Evolutionary conservation across 1,140 invertebrate genomes (phyloP), one percentile per base, ranked within the genome.

Genomic region (Drosophila mojavensis): DNA sequence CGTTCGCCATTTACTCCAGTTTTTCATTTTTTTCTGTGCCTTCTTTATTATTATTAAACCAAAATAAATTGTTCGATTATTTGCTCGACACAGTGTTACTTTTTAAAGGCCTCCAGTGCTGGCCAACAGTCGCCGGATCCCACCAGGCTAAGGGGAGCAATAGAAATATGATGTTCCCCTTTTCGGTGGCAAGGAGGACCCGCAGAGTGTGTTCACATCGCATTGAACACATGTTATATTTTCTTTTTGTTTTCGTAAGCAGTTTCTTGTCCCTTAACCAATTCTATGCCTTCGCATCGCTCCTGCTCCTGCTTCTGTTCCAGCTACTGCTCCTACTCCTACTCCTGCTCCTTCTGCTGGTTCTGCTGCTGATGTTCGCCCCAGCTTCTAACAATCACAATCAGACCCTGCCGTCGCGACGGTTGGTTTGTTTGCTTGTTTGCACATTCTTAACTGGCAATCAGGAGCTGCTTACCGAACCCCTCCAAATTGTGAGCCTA

Each of bases 371-470:
- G 53, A 36, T 54, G 15, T 28, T 54, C 26, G 53, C n/a, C 20
- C 56, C 48, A 6, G 13, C 26, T 61, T 43, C 43, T 51, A 39
- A 65, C 67, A 76, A 70, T 72, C 67, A 65, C 67, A 78, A 78
- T 71, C 76, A 78, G 73, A 33, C 66, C 50, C 33, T 50, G 61
- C 67, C 51, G 55, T 47, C 69, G 50, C 61, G 76, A 58, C 68
- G 74, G 47, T 64, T 78, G 74, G 47, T 64, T 78, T 75, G 65
- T 78, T 73, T 79, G 70, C 66, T 80, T 80, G 75, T 78, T 80
- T 78, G 75, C 75, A 80, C 75, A 80, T 80, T 80, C 75, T 80
- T 78, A 80, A 80, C 78, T 78, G 78, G 75, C 78, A 80, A 80
- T 80, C 78, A 80, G 58, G 62, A 71, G 50, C 68, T 55, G 48